A percentile compares a stretch with the other conserved stretches of the same genome.
These are phyloP conservation scores for Sitta carolinensis DNA, from an alignment of 2,797 vertebrate species.

Conservation along the genomic window DNA sequence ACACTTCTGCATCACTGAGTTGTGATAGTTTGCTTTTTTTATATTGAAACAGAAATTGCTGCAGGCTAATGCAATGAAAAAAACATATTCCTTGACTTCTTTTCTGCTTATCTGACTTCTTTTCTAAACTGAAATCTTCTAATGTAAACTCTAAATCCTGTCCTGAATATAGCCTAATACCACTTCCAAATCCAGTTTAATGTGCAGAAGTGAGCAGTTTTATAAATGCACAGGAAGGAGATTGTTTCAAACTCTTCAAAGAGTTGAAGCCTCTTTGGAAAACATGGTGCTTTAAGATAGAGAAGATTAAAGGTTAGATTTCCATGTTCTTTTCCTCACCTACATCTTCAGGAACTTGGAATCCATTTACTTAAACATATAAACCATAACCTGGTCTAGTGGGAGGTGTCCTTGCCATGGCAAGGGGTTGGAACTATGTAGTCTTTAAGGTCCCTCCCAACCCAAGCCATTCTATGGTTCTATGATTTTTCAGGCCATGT, in stretches of 20 bases:
- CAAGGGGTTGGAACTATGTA: neutral
- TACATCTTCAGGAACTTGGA: neutral
- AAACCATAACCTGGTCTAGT: neutral
- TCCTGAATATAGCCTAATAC: neutral
- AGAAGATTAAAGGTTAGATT: neutral
- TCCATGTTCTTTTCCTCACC: neutral
- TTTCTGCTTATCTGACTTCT: neutral
- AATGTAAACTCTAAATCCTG: neutral
- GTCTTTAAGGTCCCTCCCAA: neutral
- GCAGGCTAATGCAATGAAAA: neutral
- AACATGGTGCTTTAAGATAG: neutral
- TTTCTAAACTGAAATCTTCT: neutral
- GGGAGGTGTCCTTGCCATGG: neutral
- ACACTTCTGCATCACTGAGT: conserved; percentile 31
- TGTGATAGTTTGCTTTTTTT: neutral
- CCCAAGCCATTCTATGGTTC: neutral
- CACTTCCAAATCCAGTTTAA: neutral
- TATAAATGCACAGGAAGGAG: neutral
- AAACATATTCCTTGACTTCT: neutral
- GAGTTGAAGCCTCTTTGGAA: neutral
- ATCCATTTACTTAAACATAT: neutral
- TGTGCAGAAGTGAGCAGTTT: neutral
- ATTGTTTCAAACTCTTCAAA: too few relatives aligned
- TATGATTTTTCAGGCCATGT: neutral
- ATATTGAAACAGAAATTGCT: conserved; percentile 20